Percentiles rank a stretch among this genome's conserved stretches.
Evolutionary conservation across 1,140 invertebrate species (phyloP).

Genomic region (Brachionus rubens): DNA sequence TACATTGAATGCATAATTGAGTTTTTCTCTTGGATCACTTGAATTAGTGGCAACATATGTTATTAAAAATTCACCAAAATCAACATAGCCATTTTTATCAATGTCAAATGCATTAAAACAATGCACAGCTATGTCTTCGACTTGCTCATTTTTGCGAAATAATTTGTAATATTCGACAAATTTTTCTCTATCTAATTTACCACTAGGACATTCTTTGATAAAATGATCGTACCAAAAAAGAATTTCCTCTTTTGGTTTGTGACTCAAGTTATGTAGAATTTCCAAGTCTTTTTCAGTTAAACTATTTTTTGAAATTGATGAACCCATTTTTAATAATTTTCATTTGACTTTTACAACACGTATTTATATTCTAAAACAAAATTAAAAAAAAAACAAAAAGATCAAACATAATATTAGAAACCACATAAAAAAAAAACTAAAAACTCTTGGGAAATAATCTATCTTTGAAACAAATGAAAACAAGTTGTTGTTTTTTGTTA

Average conservation of each 20-base stretch:
- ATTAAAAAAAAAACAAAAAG: not conserved
- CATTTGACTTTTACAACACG: too few species aligned
- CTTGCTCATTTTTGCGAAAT: constrained; percentile 34
- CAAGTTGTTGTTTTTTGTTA: too few species aligned
- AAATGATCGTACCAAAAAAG: constrained; percentile 38
- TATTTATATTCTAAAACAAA: constrained; percentile 2
- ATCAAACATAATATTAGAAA: too few species aligned
- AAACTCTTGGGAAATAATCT: too few species aligned
- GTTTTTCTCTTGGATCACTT: not conserved
- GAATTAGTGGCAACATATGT: constrained; percentile 9
- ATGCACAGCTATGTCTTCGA: constrained; percentile 24
- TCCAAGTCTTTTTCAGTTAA: constrained; percentile 38
- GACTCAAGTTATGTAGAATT: constrained; percentile 25
- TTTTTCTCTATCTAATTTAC: constrained; percentile 27
- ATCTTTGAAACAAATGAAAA: too few species aligned
- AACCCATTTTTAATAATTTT: not conserved
- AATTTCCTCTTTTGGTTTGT: constrained; percentile 41
- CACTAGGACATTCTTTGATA: constrained; percentile 29
- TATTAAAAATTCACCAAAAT: constrained; percentile 46
- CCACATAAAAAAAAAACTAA: too few species aligned
- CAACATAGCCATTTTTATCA: constrained; percentile 44
- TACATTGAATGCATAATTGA: constrained; percentile 43
- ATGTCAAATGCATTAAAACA: constrained; percentile 40
- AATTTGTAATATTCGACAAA: constrained; percentile 35
- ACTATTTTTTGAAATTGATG: constrained; percentile 28